A percentile compares a stretch with the other conserved stretches of the same genome.
phyloP scores from a whole-genome alignment of 1,140 invertebrate genomes.

The Antheraea pernyi region DNA sequence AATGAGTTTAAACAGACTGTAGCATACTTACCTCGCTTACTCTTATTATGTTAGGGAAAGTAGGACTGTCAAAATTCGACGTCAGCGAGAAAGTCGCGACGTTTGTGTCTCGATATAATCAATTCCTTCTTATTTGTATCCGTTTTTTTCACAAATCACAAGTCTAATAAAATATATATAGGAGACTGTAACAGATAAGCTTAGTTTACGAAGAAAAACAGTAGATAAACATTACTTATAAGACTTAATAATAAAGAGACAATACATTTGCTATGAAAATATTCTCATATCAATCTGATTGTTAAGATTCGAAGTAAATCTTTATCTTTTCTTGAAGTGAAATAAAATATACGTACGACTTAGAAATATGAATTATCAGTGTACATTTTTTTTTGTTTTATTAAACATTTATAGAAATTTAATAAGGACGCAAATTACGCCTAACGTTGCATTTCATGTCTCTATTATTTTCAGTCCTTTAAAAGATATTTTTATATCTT shows the following conservation, averaged over 20 bases:
- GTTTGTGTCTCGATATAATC: no score
- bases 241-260: slow-evolving; percentile 61
- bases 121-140: background rate
- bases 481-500: no score
- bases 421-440: no score
- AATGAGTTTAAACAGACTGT: no score
- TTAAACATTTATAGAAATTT: no score
- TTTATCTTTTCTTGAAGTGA: background rate
- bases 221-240: slow-evolving; percentile 37
- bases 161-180: background rate
- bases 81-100: no score
- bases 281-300: slow-evolving; percentile 54
- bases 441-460: no score
- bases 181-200: background rate
- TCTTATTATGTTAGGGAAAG: no score
- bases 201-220: background rate
- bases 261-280: slow-evolving; percentile 65
- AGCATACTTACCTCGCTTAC: no score
- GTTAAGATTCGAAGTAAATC: background rate
- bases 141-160: background rate
- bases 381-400: no score
- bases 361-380: background rate
- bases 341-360: background rate
- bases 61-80: no score
- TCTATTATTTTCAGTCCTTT: no score